A percentile compares a stretch with the other conserved stretches of the same genome.
Conservation (phyloP, 2,797 vertebrate genomes). For the Chiroxiphia lanceolata region DNA sequence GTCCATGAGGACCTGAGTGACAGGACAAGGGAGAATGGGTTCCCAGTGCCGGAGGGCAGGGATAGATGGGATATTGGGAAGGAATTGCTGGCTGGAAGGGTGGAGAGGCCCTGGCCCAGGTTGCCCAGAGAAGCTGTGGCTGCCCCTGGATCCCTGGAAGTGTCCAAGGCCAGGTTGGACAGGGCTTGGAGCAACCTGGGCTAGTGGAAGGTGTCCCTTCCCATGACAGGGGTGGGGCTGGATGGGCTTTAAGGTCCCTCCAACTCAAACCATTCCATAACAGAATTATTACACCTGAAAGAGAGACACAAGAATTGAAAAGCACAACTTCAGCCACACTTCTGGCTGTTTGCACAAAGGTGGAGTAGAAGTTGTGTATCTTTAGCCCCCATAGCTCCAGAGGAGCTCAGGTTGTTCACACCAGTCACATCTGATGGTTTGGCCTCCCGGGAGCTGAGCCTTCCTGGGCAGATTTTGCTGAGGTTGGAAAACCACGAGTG, state of each 20-base stretch:
- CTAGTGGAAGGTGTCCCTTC: not conserved
- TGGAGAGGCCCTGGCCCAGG: not conserved
- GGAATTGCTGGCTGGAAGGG: not conserved
- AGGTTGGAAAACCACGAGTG: no score
- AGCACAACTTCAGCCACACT: not conserved
- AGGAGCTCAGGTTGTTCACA: not conserved
- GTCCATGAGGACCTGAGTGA: not conserved
- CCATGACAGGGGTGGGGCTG: not conserved
- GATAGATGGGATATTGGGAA: not conserved
- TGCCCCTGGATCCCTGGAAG: not conserved
- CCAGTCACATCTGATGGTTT: not conserved
- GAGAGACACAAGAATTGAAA: not conserved
- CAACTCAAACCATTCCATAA: no score
- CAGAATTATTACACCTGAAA: no score
- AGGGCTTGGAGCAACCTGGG: not conserved
- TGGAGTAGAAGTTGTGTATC: not conserved
- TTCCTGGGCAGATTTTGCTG: no score
- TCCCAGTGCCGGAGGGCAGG: no score
- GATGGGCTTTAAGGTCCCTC: rapidly evolving
- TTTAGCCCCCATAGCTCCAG: not conserved
- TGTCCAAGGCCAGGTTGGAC: not conserved
- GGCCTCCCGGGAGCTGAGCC: not conserved
- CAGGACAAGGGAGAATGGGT: not conserved
- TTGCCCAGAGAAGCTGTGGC: not conserved
- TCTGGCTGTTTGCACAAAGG: not conserved